These are phyloP conservation scores for Clostera curtula DNA, from an alignment of 2,888 invertebrate species.

Conservation along the genomic window DNA sequence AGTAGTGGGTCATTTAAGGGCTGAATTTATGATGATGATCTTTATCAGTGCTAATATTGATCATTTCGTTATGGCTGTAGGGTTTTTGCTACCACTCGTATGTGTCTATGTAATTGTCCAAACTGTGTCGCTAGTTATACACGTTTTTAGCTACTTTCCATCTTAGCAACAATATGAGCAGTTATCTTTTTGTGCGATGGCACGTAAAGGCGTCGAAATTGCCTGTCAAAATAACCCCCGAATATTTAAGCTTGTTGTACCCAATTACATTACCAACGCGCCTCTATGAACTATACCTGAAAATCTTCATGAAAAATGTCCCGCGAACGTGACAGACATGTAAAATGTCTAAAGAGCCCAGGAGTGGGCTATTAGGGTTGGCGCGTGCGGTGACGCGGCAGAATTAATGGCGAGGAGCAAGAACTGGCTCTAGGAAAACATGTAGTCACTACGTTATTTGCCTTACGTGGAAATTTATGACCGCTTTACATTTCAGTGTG, in stretches of 20 bases:
- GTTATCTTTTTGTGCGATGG: not conserved
- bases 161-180: too few relatives aligned
- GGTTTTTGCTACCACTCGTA: too few relatives aligned
- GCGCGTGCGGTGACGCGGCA: conserved; percentile 47
- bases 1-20: too few relatives aligned
- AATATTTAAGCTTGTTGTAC: conserved; percentile 2
- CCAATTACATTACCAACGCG: conserved; percentile 32
- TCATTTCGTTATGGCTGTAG: too few relatives aligned
- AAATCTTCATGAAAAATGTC: conserved; percentile 50
- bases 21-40: too few relatives aligned
- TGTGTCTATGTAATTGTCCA: too few relatives aligned
- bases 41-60: too few relatives aligned
- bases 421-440: conserved; percentile 41
- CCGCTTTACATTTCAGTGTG: too few relatives aligned
- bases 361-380: conserved; percentile 34
- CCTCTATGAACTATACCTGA: conserved; percentile 38
- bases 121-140: too few relatives aligned
- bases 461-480: conserved; percentile 27
- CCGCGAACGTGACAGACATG: conserved; percentile 42
- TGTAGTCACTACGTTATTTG: conserved; percentile 32
- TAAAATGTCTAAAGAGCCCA: conserved; percentile 31
- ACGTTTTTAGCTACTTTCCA: too few relatives aligned
- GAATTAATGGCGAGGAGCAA: conserved; percentile 43
- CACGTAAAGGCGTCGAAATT: not conserved
- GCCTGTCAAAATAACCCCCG: not conserved